phyloP scores from a whole-genome alignment of 1,140 invertebrate species.

The Galendromus occidentalis region DNA sequence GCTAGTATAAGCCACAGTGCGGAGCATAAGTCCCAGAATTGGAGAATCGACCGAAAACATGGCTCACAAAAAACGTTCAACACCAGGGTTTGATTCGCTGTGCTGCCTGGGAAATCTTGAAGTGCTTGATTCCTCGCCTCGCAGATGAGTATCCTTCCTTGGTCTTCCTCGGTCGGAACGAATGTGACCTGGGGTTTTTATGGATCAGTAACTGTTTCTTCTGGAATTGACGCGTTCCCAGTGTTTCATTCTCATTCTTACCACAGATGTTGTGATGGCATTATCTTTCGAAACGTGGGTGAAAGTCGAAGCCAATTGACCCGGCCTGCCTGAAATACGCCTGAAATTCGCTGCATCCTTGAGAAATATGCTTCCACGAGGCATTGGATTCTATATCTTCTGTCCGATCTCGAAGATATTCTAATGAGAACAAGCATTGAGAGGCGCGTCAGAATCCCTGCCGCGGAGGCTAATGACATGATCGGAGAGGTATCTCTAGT shows the following conservation, averaged over 20 bases:
- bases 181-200: neutral
- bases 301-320: neutral
- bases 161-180: neutral
- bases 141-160: neutral
- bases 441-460: no score
- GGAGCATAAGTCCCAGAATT: no score
- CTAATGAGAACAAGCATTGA: no score
- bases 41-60: no score
- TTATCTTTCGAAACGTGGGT: conserved; percentile 7
- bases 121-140: conserved; percentile 3
- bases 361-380: no score
- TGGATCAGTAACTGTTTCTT: neutral
- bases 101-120: neutral
- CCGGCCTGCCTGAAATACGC: conserved; percentile 1
- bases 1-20: neutral
- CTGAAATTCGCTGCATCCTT: neutral
- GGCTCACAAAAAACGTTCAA: neutral
- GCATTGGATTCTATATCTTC: no score
- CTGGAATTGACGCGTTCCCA: neutral
- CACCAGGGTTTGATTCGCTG: neutral
- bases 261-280: conserved; percentile 6
- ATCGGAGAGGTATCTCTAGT: no score
- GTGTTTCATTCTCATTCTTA: neutral
- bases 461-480: no score
- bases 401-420: no score